Evolutionary conservation across 2,888 invertebrate species (phyloP).

Genomic region (Hyalella azteca): DNA sequence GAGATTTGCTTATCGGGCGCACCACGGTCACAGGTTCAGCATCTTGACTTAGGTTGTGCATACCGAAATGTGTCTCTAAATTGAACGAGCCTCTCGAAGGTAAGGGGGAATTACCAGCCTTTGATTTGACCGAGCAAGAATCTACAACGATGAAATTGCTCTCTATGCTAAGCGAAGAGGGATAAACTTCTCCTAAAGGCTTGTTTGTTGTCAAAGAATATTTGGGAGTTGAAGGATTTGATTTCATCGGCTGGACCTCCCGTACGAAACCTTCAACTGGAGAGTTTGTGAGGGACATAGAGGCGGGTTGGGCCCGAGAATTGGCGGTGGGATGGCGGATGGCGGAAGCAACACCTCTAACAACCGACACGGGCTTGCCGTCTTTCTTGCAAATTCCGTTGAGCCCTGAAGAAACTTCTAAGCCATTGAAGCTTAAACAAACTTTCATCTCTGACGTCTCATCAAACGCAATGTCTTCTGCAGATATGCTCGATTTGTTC

Average conservation of each 20-base stretch:
- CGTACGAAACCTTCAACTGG: neutral
- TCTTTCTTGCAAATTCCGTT: neutral
- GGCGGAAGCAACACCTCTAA: constrained; percentile 31
- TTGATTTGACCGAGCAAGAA: neutral
- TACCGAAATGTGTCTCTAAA: constrained; percentile 32
- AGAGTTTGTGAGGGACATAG: constrained; percentile 2
- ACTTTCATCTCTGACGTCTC: constrained; percentile 28
- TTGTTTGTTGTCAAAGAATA: neutral
- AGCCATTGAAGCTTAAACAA: neutral
- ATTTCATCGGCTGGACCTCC: neutral
- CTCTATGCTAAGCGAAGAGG: neutral
- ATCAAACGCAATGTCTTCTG: neutral
- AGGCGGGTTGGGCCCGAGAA: neutral
- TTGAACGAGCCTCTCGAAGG: constrained; percentile 7
- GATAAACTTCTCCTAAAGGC: neutral
- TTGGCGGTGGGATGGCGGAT: neutral
- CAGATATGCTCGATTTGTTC: constrained; percentile 8
- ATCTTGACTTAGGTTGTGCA: constrained; percentile 13
- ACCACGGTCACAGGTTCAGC: constrained; percentile 20
- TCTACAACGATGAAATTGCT: neutral
- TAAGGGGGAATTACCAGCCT: neutral
- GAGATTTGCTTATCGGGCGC: neutral
- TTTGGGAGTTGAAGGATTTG: neutral
- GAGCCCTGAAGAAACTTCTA: neutral
- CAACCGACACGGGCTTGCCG: constrained; percentile 28